These are phyloP conservation scores for Enteromius thamalakanensis DNA, from an alignment of 2,797 vertebrate genomes.

Conservation along the genomic window DNA sequence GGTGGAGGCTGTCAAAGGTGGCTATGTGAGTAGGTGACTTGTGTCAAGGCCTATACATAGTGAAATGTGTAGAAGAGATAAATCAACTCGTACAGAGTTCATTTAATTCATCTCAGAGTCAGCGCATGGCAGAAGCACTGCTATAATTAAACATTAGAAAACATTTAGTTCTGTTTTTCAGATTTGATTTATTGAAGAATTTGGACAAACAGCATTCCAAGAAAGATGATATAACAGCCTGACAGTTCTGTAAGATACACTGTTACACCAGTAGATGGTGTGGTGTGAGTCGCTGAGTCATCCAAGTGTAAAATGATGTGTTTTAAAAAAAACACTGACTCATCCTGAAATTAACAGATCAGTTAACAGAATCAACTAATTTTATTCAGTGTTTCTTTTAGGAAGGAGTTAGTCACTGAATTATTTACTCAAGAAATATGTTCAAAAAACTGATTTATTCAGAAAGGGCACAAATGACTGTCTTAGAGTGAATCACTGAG, in stretches of 20 bases:
- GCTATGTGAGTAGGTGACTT: background rate
- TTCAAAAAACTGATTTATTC: background rate
- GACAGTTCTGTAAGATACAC: background rate
- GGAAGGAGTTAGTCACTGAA: background rate
- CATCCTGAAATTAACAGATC: background rate
- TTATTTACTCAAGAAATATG: background rate
- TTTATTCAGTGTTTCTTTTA: background rate
- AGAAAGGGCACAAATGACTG: background rate
- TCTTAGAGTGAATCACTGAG: background rate
- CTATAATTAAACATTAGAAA: background rate
- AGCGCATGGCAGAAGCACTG: background rate
- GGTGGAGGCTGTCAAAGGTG: slow-evolving; percentile 32
- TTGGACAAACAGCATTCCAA: background rate
- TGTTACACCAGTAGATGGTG: background rate
- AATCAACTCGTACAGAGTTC: background rate
- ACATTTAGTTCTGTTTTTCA: background rate
- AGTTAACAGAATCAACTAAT: background rate
- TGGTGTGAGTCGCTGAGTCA: background rate
- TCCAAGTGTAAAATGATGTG: background rate
- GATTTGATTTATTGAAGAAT: background rate
- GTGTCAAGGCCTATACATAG: background rate
- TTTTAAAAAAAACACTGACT: background rate
- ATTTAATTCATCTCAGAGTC: background rate
- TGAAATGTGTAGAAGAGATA: background rate
- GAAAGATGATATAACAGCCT: background rate